Evolutionary conservation across 2,797 vertebrate genomes (phyloP), one percentile per base, ranked within the genome.

Genomic region (Poeciliopsis turneri): DNA sequence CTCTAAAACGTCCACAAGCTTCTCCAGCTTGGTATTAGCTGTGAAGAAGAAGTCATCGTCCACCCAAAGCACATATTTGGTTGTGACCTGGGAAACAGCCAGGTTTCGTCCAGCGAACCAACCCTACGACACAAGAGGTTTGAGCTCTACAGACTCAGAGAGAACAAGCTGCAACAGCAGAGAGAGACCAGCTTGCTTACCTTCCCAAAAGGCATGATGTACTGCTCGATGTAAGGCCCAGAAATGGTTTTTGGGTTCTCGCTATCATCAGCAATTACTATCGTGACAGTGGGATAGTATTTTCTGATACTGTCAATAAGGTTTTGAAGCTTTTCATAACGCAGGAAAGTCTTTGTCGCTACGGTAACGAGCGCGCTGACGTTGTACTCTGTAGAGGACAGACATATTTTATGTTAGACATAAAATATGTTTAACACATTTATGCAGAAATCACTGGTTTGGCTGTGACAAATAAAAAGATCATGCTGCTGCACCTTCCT

Each of bases 1-100:
- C 33, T 33, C 33, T 33, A 33, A 33, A 33, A 33, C 33, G 33
- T 33, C 33, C 90, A 99, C 97, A 10, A 99, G 93, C 86, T 95
- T 97, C 94, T 99, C 97, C 87, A 99, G 92, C 85, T 96, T 96
- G 68, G 98, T 99, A 84, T 95, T 96, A 74, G 95, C 90, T 0
- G 96, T 97, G 94, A 99, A 99, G 89, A 98, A 92, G 76, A 98
- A 99, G 87, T 99, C 98, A 4, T 99, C 98, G 13, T 99, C 98
- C 85, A 97, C 98, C 98, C 98, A 98, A 84, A 99, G 93, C 45
- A 99, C 92, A 11, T 99, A 98, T 89, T 99, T 98, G 20, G 97
- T 98, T 84, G 96, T 96, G 64, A 98, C 97, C 88, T 99, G 98
- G 23, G 98, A 98, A 45, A 98, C 92, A 0, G 98, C 98, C 83